A percentile compares a stretch with the other conserved stretches of the same genome.
These are phyloP conservation scores for Onychostruthus taczanowskii DNA, from an alignment of 2,113 vertebrate genomes.

Conservation along the genomic window DNA sequence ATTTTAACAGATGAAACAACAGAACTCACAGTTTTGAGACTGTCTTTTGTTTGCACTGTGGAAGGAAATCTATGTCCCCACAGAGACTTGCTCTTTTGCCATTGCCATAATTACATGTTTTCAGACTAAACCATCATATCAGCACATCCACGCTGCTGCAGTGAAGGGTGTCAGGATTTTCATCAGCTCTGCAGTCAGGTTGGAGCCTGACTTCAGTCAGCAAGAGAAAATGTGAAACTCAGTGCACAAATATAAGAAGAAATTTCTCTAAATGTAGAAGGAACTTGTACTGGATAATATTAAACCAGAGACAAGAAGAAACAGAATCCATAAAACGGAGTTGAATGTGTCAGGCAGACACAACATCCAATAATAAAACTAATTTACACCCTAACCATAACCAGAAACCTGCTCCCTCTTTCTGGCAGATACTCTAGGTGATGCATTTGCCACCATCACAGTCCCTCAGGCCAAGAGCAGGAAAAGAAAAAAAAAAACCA, in stretches of 20 bases:
- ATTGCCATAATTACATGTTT: conserved; percentile 48
- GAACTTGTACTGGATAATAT: background rate
- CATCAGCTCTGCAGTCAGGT: background rate
- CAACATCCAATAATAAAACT: background rate
- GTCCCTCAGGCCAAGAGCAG: background rate
- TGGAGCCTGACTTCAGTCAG: background rate
- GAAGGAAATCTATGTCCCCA: conserved; percentile 23
- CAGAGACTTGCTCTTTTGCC: conserved; percentile 5
- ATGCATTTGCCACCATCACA: background rate
- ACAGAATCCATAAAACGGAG: background rate
- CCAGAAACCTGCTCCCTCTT: background rate
- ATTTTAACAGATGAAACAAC: conserved; percentile 46
- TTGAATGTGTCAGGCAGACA: background rate
- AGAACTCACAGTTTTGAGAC: conserved; percentile 20
- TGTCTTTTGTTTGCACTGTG: conserved; percentile 32
- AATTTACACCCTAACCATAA: background rate
- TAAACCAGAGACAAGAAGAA: background rate
- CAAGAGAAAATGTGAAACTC: background rate
- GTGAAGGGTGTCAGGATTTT: background rate
- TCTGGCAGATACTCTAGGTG: background rate
- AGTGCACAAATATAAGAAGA: background rate
- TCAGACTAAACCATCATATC: background rate
- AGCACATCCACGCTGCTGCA: background rate
- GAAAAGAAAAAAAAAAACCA: too few species aligned
- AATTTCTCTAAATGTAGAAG: background rate